phyloP scores from a whole-genome alignment of 2,888 invertebrate genomes.

The Rhamphomyia laevipes region DNA sequence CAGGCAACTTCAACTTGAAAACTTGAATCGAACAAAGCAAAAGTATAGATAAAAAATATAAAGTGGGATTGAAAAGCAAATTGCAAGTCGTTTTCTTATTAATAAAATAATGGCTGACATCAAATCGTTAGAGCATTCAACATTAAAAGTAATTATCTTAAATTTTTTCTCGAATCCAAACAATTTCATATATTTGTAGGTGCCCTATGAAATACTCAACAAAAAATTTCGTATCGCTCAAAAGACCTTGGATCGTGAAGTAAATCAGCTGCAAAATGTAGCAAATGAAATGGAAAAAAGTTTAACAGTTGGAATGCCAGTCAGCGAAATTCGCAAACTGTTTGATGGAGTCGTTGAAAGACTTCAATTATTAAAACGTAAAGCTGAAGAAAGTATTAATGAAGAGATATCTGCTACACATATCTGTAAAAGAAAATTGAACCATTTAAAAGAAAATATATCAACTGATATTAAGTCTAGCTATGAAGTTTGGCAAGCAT shows the following conservation, averaged over 20 bases:
- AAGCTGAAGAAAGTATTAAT: constrained; percentile 85
- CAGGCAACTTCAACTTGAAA: no score
- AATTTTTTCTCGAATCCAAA: constrained; percentile 1
- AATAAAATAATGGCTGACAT: constrained; percentile 68
- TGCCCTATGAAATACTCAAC: constrained; percentile 95
- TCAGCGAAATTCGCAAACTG: constrained; percentile 59
- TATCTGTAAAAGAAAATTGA: constrained; percentile 83
- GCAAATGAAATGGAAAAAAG: constrained; percentile 52
- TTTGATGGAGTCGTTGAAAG: constrained; percentile 85
- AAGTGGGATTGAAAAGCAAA: no score
- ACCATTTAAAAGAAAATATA: constrained; percentile 58
- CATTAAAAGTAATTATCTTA: constrained; percentile 61
- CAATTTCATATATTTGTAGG: constrained; percentile 42
- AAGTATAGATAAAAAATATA: no score
- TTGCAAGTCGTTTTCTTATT: no score
- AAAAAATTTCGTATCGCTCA: constrained; percentile 94
- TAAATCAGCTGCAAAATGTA: constrained; percentile 72
- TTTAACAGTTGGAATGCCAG: constrained; percentile 2
- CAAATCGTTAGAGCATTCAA: constrained; percentile 89
- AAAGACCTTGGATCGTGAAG: constrained; percentile 85
- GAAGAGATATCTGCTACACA: constrained; percentile 86
- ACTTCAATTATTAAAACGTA: constrained; percentile 79
- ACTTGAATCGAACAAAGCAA: no score
- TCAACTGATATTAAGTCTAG: constrained; percentile 22
- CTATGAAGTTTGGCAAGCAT: constrained; percentile 31